Evolutionary conservation across 2,888 invertebrate genomes (phyloP).

Genomic region (Ferrisia virgata): DNA sequence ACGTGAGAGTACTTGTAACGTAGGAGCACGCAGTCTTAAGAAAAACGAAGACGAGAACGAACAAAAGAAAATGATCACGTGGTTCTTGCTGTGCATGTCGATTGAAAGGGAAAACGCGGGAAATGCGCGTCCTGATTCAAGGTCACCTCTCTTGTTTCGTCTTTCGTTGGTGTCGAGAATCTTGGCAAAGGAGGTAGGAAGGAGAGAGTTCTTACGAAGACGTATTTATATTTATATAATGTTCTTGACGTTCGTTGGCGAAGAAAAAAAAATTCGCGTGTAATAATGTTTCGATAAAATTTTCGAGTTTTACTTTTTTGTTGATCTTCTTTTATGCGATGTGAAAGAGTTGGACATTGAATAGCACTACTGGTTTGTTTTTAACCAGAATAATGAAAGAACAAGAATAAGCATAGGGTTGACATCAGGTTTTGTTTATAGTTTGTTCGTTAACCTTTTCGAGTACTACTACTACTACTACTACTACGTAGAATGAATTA

Average conservation of each 20-base stretch:
- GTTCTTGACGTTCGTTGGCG: neutral
- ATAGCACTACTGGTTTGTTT: neutral
- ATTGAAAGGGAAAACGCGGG: slow-evolving; percentile 38
- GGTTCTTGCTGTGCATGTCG: neutral
- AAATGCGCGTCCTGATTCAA: slow-evolving; percentile 31
- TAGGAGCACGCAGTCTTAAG: neutral
- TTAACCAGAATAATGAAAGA: neutral
- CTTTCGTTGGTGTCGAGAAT: neutral
- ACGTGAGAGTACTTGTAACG: no score
- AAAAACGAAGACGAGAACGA: neutral
- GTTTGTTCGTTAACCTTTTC: slow-evolving; percentile 16
- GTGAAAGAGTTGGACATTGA: neutral
- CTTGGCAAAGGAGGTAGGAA: neutral
- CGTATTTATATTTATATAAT: neutral
- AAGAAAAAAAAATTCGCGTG: neutral
- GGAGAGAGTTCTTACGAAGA: neutral
- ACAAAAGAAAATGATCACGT: slow-evolving; percentile 18
- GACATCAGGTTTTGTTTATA: neutral
- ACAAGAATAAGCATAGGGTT: neutral
- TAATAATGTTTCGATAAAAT: neutral
- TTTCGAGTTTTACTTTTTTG: neutral
- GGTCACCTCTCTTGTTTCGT: neutral
- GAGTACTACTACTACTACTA: no score
- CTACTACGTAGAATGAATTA: neutral
- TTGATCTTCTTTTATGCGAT: neutral